Base-by-base conservation (phyloP, 2,113 vertebrate species). In the Colossoma macropomum region DNA sequence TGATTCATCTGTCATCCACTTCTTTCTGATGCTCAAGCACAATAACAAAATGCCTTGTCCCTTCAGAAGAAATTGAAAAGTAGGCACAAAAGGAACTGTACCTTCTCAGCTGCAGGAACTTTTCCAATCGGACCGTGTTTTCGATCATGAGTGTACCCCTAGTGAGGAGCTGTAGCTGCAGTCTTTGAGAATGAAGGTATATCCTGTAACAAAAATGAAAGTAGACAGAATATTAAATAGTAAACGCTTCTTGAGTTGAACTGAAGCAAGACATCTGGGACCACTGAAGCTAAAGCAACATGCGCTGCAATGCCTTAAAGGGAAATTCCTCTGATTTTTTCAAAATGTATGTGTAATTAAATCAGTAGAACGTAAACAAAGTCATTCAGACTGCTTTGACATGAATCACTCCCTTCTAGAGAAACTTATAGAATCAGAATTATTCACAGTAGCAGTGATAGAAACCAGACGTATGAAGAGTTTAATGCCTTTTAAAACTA, bases 161-260 rank as follows among this genome's bases (percentile, higher is more conserved):
- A 59, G 56, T 59, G 56, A 59, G 56, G 23, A 72, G 70, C 41
- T 60, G 32, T 32, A 72, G 70, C 41, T 60, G 32, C 56, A 62
- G 74, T 60, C 11, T 62, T 45, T 11, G 7, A 63, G 38, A 65
- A 77, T 77, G 50, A 75, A 28, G 32, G 23, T 1, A 30, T 28
- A 38, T 65, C 41, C 59, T 60, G 19, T 75, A 23, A 32, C 25
- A 45, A 50, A 30, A 74, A 76, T 16, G 74, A 34, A 38, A 56
- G 28, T 11, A 19, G 50, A 34, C 74, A 75, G 63, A 66, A 66
- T 19, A 19, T 30, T 65, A 65, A 30, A 65, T 16, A 65, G 25
- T 65, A 28, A 30, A 17, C 15, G 11, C n/a, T 30, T 13, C 16
- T 65, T 4, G 17, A 17, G 5, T 32, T 66, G 28, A 32, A 1